Percentiles rank a stretch among this genome's conserved stretches.
phyloP scores from a whole-genome alignment of 1,140 invertebrate genomes.

The Andrena cerasifolii region DNA sequence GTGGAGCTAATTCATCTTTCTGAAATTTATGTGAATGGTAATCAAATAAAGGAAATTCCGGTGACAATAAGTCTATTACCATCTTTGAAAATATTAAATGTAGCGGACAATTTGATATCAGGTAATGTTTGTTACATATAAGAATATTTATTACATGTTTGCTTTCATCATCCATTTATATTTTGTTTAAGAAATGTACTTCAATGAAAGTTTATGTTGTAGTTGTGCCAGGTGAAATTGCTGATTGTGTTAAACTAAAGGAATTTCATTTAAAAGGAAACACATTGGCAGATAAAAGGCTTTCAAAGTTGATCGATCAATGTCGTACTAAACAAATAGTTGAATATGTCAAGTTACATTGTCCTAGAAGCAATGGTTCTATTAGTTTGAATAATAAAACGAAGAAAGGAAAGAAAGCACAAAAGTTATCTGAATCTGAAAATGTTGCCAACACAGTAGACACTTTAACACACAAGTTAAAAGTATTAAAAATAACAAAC shows the following conservation, averaged over 20 bases:
- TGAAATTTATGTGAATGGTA: conserved; percentile 87
- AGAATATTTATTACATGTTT: neutral
- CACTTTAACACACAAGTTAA: conserved; percentile 71
- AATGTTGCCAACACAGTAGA: conserved; percentile 62
- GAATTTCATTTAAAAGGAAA: conserved; percentile 88
- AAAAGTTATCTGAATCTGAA: conserved; percentile 73
- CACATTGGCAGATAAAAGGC: conserved; percentile 87
- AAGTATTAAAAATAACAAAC: conserved; percentile 84
- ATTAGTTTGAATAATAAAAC: conserved; percentile 70
- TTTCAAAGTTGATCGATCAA: conserved; percentile 88
- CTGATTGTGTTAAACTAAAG: conserved; percentile 74
- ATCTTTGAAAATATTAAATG: conserved; percentile 87
- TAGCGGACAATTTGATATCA: conserved; percentile 88
- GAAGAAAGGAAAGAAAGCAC: conserved; percentile 82
- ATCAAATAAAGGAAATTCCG: conserved; percentile 86
- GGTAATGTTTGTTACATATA: conserved; percentile 76
- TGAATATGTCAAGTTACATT: conserved; percentile 87
- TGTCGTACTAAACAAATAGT: conserved; percentile 87
- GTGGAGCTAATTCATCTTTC: conserved; percentile 85
- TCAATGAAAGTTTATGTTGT: conserved; percentile 22
- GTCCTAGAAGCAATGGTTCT: conserved; percentile 77
- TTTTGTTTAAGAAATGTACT: neutral
- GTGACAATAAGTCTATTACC: conserved; percentile 83
- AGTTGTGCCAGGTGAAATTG: conserved; percentile 73
- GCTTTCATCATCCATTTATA: neutral